Base-by-base conservation (phyloP, 1,140 invertebrate genomes). In the Copidosoma floridanum region DNA sequence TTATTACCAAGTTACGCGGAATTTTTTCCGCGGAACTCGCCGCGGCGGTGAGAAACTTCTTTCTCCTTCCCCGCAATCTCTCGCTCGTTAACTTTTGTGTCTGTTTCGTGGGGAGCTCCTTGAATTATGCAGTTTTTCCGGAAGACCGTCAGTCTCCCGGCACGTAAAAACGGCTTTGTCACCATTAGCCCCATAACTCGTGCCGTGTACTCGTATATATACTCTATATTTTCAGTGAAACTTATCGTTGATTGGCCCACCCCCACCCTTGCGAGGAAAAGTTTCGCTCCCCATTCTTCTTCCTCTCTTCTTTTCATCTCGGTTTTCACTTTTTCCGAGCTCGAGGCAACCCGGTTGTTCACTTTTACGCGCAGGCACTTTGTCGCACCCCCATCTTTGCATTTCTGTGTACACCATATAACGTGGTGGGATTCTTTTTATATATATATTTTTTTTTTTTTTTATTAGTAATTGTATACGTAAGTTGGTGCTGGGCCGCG, bases 21-120 rank as follows among this genome's bases (percentile, higher is more conserved):
- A n/a, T n/a, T n/a, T n/a, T n/a, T n/a, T n/a, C n/a, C n/a, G n/a
- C 40, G 21, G 38, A 38, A 57, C 48, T 43, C 56, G 20, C 10
- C 26, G n/a, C 40, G 24, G 65, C 53, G 68, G 52, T 58, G 60
- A 60, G 37, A 68, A 68, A 65, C 29, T 59, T 59, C 44, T 35
- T 38, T 21, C 20, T 18, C 12, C 29, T 14, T 1, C 32, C n/a
- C 37, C n/a, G 6, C 32, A 5, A 5, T n/a, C 38, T n/a, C 38
- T 16, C 26, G 14, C 26, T n/a, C n/a, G n/a, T n/a, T n/a, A n/a
- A n/a, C n/a, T n/a, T n/a, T n/a, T n/a, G n/a, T n/a, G n/a, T 29
- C 26, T 7, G 14, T 11, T 27, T 16, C 26, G 14, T 50, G 16
- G 12, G 27, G n/a, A 4, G 14, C 21, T 16, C 11, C n/a, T 24